phyloP scores from a whole-genome alignment of 2,113 vertebrate genomes.

The Anser cygnoides region DNA sequence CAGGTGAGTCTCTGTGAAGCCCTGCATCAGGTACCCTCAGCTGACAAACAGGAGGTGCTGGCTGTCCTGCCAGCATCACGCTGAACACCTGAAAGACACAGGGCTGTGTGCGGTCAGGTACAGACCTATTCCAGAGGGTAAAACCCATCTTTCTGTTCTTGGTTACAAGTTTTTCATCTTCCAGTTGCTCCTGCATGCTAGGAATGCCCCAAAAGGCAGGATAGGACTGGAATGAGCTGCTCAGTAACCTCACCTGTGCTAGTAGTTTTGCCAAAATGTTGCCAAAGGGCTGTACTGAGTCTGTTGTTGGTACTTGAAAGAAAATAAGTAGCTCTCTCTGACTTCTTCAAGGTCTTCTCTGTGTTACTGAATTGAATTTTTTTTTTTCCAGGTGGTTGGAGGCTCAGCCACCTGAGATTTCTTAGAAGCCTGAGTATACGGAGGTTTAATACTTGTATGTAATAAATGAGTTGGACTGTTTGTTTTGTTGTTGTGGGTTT shows the following conservation, averaged over 20 bases:
- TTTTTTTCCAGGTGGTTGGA: not conserved
- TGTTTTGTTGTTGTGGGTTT: too few species aligned
- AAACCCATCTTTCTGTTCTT: not conserved
- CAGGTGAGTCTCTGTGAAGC: not conserved
- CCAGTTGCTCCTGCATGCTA: not conserved
- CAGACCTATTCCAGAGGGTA: not conserved
- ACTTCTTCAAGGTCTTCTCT: not conserved
- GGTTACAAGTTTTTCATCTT: not conserved
- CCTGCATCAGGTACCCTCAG: not conserved
- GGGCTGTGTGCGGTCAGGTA: not conserved
- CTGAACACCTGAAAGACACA: rapidly evolving
- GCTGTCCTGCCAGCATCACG: rapidly evolving
- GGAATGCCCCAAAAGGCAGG: not conserved
- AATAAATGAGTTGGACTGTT: not conserved
- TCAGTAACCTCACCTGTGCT: not conserved
- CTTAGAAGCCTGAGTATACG: not conserved
- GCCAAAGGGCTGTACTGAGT: not conserved
- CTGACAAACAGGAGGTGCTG: not conserved
- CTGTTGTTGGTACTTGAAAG: not conserved
- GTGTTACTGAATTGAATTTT: not conserved
- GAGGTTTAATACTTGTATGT: not conserved
- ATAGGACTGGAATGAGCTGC: not conserved
- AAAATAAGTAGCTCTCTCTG: not conserved
- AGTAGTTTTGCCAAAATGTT: not conserved
- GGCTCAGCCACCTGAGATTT: not conserved